Evolutionary conservation across 2,888 invertebrate genomes (phyloP).

Genomic region (Dexiosoma caninum): DNA sequence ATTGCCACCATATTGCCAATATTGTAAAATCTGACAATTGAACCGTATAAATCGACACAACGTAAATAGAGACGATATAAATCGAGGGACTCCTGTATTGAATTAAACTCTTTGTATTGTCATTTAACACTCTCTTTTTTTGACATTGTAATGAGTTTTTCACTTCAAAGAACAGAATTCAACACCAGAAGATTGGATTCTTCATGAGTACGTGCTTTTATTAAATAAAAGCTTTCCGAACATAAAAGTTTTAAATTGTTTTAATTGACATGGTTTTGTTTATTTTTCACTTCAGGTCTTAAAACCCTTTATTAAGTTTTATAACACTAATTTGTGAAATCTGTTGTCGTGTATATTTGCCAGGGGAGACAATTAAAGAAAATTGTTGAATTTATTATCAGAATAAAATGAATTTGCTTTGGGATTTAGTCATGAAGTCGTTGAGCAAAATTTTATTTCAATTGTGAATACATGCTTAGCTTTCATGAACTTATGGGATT

Average conservation of each 20-base stretch:
- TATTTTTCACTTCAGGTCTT: not conserved
- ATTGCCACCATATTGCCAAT: too few relatives aligned
- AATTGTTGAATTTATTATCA: not conserved
- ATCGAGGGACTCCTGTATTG: too few relatives aligned
- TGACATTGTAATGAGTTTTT: not conserved
- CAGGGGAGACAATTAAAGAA: not conserved
- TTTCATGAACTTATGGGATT: too few relatives aligned
- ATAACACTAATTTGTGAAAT: not conserved
- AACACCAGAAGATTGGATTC: not conserved
- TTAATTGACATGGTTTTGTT: not conserved
- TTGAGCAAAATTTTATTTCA: not conserved
- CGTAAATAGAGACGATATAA: too few relatives aligned
- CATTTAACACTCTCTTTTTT: slow-evolving; percentile 11
- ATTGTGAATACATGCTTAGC: too few relatives aligned
- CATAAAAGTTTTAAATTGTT: slow-evolving; percentile 4
- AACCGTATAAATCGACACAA: too few relatives aligned
- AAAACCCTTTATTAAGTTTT: not conserved
- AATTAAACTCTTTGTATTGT: slow-evolving; percentile 3
- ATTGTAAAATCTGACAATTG: too few relatives aligned
- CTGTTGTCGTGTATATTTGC: not conserved
- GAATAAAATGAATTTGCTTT: not conserved
- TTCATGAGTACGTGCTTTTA: not conserved
- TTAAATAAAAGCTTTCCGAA: not conserved
- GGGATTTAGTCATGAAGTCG: too few relatives aligned
- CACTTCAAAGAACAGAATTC: not conserved